Conservation (phyloP, 92 coral and sea anemone species). For the Umimayanthus kanabou region DNA sequence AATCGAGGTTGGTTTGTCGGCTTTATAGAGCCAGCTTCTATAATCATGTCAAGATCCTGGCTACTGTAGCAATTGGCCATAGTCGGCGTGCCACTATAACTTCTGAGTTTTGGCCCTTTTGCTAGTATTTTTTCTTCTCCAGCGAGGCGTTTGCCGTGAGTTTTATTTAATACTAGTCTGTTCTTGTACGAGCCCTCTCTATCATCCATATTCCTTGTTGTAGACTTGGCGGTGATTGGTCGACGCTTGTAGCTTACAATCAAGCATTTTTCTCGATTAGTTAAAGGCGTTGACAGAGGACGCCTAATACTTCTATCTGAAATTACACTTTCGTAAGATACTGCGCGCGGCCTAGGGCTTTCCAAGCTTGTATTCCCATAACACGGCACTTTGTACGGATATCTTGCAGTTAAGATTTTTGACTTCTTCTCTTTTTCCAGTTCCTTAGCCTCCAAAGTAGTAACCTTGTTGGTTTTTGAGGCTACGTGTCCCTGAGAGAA, state of each 20-base stretch:
- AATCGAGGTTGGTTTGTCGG: too few relatives aligned
- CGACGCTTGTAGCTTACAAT: not conserved
- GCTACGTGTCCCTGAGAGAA: not conserved
- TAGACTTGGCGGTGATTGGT: conserved; percentile 5
- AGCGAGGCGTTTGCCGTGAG: not conserved
- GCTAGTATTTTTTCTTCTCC: not conserved
- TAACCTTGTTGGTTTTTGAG: too few relatives aligned
- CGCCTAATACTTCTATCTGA: not conserved
- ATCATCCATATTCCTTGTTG: not conserved
- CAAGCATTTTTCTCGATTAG: not conserved
- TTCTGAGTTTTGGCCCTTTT: not conserved
- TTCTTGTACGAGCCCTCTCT: not conserved
- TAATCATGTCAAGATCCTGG: not conserved
- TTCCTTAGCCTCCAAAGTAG: too few relatives aligned
- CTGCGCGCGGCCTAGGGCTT: not conserved
- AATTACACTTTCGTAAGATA: not conserved
- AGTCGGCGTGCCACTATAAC: conserved; percentile 1
- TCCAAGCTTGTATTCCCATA: not conserved
- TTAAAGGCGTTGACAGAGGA: conserved; percentile 9
- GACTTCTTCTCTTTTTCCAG: not conserved
- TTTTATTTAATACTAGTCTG: not conserved
- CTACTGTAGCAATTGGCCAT: not conserved
- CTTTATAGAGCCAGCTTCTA: not conserved
- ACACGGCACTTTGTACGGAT: not conserved
- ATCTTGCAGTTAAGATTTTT: not conserved